These are phyloP conservation scores for Leontocebus nigricollis DNA, from an alignment of 2,797 vertebrate genomes.

Conservation along the genomic window DNA sequence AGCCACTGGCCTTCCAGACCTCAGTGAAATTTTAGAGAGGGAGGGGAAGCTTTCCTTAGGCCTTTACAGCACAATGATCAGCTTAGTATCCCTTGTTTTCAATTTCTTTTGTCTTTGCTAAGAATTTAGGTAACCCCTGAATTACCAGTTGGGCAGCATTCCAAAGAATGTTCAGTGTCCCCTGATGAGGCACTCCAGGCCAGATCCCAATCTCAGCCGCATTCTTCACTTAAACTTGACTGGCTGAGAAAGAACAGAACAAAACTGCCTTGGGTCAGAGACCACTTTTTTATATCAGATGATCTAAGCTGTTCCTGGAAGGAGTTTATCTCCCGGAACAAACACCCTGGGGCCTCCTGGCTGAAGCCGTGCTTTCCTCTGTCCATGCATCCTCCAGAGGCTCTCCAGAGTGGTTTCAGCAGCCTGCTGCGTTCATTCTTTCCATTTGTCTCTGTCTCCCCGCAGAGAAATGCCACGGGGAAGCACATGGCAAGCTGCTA, in stretches of 20 bases:
- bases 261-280: neutral
- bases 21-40: neutral
- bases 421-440: neutral
- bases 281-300: neutral
- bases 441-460: neutral
- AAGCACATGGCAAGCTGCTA: neutral
- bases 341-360: neutral
- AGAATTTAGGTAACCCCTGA: neutral
- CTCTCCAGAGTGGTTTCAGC: neutral
- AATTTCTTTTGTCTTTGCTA: neutral
- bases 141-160: neutral
- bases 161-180: neutral
- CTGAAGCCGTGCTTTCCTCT: neutral
- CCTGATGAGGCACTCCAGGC: neutral
- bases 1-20: neutral
- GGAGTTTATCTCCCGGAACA: neutral
- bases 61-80: neutral
- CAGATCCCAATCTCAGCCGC: neutral
- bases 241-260: constrained; percentile 22
- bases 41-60: neutral
- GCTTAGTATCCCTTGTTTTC: neutral
- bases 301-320: neutral
- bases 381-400: rapidly evolving
- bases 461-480: neutral
- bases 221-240: neutral